phyloP scores from a whole-genome alignment of 2,888 invertebrate genomes.

The Drosophila acutilabella region DNA sequence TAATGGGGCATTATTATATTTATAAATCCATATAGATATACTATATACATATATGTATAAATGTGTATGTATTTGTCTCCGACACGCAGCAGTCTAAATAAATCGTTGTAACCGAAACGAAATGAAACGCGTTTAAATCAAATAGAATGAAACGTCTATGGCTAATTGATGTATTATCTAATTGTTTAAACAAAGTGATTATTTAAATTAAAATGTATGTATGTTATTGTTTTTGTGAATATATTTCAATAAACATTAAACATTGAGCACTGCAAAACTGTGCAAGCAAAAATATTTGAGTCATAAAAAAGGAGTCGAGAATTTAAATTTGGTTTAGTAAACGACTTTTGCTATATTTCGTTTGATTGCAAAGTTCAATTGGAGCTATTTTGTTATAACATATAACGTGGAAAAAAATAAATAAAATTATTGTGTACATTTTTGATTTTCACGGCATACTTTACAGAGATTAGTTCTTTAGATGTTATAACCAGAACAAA shows the following conservation, averaged over 20 bases:
- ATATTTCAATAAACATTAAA: constrained; percentile 66
- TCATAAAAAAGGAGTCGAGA: not conserved
- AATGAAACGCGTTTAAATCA: constrained; percentile 27
- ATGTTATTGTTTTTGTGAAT: constrained; percentile 68
- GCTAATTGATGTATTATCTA: constrained; percentile 50
- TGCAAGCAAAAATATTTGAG: constrained; percentile 36
- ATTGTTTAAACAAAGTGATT: constrained; percentile 66
- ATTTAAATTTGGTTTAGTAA: no score
- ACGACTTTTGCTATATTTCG: no score
- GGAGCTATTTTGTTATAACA: no score
- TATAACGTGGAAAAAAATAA: no score
- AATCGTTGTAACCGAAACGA: constrained; percentile 51
- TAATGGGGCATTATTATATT: constrained; percentile 59
- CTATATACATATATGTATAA: constrained; percentile 13
- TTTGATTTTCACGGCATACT: no score
- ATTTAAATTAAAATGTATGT: constrained; percentile 59
- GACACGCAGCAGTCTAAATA: constrained; percentile 34
- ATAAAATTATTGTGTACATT: no score
- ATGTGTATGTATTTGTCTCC: constrained; percentile 40
- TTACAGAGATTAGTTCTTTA: no score
- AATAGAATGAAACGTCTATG: constrained; percentile 26
- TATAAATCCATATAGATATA: constrained; percentile 34
- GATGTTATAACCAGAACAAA: no score
- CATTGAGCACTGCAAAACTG: constrained; percentile 54
- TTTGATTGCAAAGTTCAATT: no score